A percentile compares a stretch with the other conserved stretches of the same genome.
Evolutionary conservation across 2,888 invertebrate species (phyloP).

Genomic region (Xylota sylvarum): DNA sequence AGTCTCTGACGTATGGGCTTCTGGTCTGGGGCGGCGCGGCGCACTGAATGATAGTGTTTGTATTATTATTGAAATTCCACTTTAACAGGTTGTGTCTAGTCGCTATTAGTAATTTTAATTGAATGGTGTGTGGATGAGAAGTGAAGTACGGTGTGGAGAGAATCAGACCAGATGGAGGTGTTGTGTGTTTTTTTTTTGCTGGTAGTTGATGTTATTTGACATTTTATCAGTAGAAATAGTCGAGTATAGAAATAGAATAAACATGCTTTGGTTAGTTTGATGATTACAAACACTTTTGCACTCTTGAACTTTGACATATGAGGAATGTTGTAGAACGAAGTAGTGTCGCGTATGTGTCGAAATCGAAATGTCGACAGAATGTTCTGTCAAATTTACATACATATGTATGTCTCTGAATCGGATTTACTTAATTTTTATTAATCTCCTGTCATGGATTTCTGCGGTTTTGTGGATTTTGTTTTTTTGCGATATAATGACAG

Average conservation of each 20-base stretch:
- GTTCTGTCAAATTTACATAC: constrained; percentile 15
- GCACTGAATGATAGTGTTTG: constrained; percentile 73
- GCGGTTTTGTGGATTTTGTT: neutral
- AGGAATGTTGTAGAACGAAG: neutral
- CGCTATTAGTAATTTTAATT: constrained; percentile 77
- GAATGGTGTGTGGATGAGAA: constrained; percentile 62
- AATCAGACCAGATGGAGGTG: constrained; percentile 49
- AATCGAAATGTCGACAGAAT: neutral
- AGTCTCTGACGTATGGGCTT: constrained; percentile 75
- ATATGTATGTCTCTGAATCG: neutral
- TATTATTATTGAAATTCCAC: constrained; percentile 74
- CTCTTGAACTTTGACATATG: constrained; percentile 37
- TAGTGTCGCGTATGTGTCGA: constrained; percentile 3
- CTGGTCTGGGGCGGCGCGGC: constrained; percentile 67
- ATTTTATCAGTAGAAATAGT: constrained; percentile 46
- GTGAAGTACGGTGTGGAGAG: constrained; percentile 45
- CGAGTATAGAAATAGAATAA: constrained; percentile 41
- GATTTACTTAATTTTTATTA: neutral
- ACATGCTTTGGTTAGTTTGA: constrained; percentile 10
- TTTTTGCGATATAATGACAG: constrained; percentile 11
- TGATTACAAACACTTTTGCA: constrained; percentile 5
- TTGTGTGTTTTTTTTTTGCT: constrained; percentile 9
- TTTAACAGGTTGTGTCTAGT: constrained; percentile 77
- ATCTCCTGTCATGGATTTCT: constrained; percentile 4
- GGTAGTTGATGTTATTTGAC: constrained; percentile 45